Percentiles rank a stretch among this genome's conserved stretches.
Evolutionary conservation across 2,888 invertebrate genomes (phyloP).

Genomic region (Dynastes tityus): DNA sequence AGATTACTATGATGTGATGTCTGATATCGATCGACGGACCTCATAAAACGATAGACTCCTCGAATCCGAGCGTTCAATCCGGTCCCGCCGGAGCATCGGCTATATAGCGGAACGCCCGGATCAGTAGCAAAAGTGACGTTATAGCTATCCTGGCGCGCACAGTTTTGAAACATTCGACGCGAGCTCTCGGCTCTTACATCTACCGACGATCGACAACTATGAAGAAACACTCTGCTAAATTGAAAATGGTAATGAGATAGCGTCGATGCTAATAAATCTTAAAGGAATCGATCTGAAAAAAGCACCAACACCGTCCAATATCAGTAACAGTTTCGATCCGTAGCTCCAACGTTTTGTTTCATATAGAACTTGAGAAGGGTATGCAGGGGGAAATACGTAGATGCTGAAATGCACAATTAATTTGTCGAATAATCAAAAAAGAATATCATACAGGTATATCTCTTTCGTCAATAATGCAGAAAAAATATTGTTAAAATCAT

Average conservation of each 20-base stretch:
- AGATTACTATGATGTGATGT: slow-evolving; percentile 19
- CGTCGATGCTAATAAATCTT: slow-evolving; percentile 67
- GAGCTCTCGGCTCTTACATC: slow-evolving; percentile 56
- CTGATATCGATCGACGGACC: slow-evolving; percentile 22
- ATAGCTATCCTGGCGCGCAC: not conserved
- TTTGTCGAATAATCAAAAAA: no score
- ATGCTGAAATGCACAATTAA: no score
- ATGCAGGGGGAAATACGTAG: no score
- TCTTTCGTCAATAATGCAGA: no score
- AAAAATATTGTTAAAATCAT: no score
- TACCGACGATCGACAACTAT: slow-evolving; percentile 63
- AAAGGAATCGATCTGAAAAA: slow-evolving; percentile 55
- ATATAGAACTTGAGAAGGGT: no score
- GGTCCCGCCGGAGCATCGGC: not conserved
- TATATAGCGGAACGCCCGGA: not conserved
- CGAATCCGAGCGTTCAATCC: not conserved
- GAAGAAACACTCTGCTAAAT: slow-evolving; percentile 68
- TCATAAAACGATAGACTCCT: not conserved
- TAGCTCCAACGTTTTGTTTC: not conserved
- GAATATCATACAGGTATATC: no score
- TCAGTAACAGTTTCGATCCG: slow-evolving; percentile 55
- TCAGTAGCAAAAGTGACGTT: not conserved
- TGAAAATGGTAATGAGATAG: slow-evolving; percentile 70
- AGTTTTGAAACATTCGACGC: slow-evolving; percentile 17
- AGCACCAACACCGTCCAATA: slow-evolving; percentile 56